Percentiles rank a stretch among this genome's conserved stretches.
phyloP scores from a whole-genome alignment of 2,113 vertebrate species.

The Phaethon lepturus region DNA sequence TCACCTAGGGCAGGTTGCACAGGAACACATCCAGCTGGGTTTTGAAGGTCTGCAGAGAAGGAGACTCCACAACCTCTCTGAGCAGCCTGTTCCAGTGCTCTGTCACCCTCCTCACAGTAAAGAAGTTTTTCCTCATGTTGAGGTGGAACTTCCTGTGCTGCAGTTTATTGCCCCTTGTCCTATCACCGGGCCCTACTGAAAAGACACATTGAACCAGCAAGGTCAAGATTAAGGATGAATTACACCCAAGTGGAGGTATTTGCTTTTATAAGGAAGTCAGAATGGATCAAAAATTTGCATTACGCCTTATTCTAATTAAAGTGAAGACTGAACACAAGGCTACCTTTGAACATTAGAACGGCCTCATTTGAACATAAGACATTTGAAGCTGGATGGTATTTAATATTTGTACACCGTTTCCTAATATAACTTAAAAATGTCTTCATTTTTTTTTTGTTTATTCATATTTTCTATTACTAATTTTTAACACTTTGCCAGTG shows the following conservation, averaged over 20 bases:
- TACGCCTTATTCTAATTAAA: background rate
- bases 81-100: too few species aligned
- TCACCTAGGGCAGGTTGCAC: too few species aligned
- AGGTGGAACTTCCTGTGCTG: too few species aligned
- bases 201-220: background rate
- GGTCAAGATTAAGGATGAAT: background rate
- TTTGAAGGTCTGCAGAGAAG: too few species aligned
- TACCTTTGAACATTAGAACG: background rate
- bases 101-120: too few species aligned
- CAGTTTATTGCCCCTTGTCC: too few species aligned
- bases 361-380: background rate
- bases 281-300: background rate
- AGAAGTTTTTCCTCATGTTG: too few species aligned
- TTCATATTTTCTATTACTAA: background rate
- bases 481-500: background rate
- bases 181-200: too few species aligned
- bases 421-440: background rate
- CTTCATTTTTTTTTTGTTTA: background rate
- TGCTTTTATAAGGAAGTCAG: background rate
- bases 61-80: too few species aligned
- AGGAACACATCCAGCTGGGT: too few species aligned
- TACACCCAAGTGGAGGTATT: background rate
- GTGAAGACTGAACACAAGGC: background rate
- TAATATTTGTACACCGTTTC: background rate
- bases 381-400: background rate